Base-by-base conservation (phyloP, 2,113 vertebrate species). In the Charina bottae region DNA sequence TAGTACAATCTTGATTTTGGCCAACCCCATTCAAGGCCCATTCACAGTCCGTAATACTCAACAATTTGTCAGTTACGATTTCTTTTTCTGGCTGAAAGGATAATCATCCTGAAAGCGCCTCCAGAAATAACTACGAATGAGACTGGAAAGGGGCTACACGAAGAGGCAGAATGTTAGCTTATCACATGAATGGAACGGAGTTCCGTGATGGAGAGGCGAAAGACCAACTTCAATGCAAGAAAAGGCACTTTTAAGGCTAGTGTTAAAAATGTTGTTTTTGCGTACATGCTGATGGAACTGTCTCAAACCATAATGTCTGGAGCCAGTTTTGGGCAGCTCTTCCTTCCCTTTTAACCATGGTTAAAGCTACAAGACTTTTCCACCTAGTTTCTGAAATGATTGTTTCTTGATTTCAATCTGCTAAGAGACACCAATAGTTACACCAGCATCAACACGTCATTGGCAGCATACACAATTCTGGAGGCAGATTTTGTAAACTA, bases 191-290 rank as follows among this genome's bases (percentile, higher is more conserved):
- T 42, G 26, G 87, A 93, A 87, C 53, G 46, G 1, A 28, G 19
- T 62, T 93, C 92, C 33, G 62, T 93, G 91, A 87, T 95, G 92
- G 10, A 92, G 72, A 56, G 49, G 11, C 46, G 33, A 90, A 87
- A 46, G 46, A 94, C 49, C 88, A 49, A 37, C 28, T 89, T 93
- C 64, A 93, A 95, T 92, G 95, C 92, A 93, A 12, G 91, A 94
- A 96, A 98, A 98, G 98, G 98, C 98, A 98, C 98, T 98, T 98
- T 91, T 96, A 95, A 92, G 95, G 91, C 94, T 96, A 97, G 90
- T 93, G 95, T 96, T 89, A 94, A 94, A 87, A 87, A 93, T 95
- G 93, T 93, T 95, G 94, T n/a, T 21, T 54, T 89, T 37, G 46
- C 87, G 58, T 19, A 87, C 46, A 88, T 54, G n/a, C 23, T 19